phyloP scores from a whole-genome alignment of 1,140 invertebrate species.

The Rhynchophorus ferrugineus region DNA sequence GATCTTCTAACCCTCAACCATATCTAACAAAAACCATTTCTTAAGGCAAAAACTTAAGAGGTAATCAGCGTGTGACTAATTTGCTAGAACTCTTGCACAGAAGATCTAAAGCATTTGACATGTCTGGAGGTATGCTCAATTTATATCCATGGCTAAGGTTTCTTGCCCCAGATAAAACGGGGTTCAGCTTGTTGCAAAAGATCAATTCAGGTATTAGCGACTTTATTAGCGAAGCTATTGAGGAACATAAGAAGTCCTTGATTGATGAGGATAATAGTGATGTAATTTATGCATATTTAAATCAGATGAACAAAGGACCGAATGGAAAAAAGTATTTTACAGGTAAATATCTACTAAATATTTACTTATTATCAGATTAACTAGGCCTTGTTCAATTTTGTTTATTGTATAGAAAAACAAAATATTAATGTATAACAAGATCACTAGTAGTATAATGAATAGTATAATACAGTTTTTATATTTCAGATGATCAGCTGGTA shows the following conservation, averaged over 20 bases:
- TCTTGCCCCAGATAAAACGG: constrained; percentile 49
- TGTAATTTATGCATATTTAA: constrained; percentile 63
- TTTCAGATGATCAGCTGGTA: constrained; percentile 54
- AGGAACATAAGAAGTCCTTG: constrained; percentile 49
- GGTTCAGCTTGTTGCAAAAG: constrained; percentile 46
- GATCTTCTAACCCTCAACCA: too few relatives aligned
- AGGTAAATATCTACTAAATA: constrained; percentile 13
- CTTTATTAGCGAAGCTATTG: constrained; percentile 41
- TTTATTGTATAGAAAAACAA: too few relatives aligned
- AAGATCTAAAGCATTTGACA: constrained; percentile 53
- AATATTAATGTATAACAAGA: too few relatives aligned
- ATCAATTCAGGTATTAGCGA: constrained; percentile 29
- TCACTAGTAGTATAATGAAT: too few relatives aligned
- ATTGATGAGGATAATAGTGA: constrained; percentile 49
- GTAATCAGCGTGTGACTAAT: constrained; percentile 16
- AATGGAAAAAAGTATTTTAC: constrained; percentile 26
- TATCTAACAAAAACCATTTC: too few relatives aligned
- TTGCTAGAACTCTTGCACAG: constrained; percentile 50
- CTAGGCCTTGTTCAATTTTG: background rate
- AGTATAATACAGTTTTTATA: background rate
- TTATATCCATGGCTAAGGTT: constrained; percentile 57
- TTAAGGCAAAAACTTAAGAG: constrained; percentile 9
- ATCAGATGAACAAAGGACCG: constrained; percentile 45
- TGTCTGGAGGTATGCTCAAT: constrained; percentile 58
- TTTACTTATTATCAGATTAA: background rate